A percentile compares a stretch with the other conserved stretches of the same genome.
Evolutionary conservation across 64 coral and sea anemone genomes (phyloP).

Genomic region (Pocillopora verrucosa): DNA sequence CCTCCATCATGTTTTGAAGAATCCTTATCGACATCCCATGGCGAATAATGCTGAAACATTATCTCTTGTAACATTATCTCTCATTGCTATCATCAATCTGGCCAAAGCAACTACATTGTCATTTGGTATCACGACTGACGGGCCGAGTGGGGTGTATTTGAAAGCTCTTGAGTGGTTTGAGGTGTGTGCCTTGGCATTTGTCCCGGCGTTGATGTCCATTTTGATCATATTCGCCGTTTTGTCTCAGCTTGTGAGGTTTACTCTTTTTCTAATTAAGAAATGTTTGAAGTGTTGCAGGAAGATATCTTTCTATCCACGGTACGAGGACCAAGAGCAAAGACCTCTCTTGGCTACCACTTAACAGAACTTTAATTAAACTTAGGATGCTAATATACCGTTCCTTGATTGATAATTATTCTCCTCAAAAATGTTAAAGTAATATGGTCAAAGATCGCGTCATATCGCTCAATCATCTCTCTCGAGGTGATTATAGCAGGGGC

Average conservation of each 20-base stretch:
- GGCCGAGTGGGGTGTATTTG: not conserved
- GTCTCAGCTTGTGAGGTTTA: conserved; percentile 23
- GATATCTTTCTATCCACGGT: not conserved
- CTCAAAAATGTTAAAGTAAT: not conserved
- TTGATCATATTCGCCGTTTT: conserved; percentile 4
- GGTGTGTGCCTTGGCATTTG: not conserved
- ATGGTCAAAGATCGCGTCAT: not conserved
- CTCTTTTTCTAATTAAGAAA: not conserved
- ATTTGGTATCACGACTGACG: not conserved
- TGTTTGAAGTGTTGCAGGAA: not conserved
- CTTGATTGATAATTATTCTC: not conserved
- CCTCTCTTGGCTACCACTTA: not conserved
- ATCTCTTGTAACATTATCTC: not conserved
- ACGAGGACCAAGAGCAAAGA: not conserved
- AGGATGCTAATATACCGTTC: not conserved
- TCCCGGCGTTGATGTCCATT: conserved; percentile 5
- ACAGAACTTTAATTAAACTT: not conserved
- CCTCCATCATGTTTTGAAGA: conserved; percentile 16
- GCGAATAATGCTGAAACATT: conserved; percentile 8
- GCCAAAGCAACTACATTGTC: conserved; percentile 3
- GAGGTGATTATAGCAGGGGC: too few species aligned
- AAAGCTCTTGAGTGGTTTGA: not conserved
- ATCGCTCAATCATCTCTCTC: too few species aligned
- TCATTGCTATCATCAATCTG: conserved; percentile 16
- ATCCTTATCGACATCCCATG: conserved; percentile 3